These are phyloP conservation scores for Natator depressus DNA, from an alignment of 2,113 vertebrate species.

Conservation along the genomic window DNA sequence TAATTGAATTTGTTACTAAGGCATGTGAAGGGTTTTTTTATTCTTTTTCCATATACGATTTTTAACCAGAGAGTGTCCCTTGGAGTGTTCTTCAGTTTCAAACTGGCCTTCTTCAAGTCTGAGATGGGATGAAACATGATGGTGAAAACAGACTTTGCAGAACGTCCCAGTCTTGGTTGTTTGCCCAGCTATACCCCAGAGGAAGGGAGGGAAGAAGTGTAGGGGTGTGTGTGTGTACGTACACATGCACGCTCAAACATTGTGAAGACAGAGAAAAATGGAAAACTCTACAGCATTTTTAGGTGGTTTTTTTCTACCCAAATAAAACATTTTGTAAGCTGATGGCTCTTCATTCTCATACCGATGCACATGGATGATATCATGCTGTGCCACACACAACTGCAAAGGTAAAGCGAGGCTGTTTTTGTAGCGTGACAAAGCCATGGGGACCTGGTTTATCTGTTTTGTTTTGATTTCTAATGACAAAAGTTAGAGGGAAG, in stretches of 20 bases:
- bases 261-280: background rate
- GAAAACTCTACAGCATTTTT: background rate
- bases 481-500: background rate
- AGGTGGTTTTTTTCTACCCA: background rate
- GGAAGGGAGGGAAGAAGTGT: background rate
- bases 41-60: background rate
- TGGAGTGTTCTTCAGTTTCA: constrained; percentile 17
- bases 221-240: background rate
- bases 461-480: background rate
- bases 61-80: background rate
- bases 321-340: background rate
- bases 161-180: constrained; percentile 25
- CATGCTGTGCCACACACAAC: background rate
- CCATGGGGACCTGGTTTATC: background rate
- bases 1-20: background rate
- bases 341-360: background rate
- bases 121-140: background rate
- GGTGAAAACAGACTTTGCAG: constrained; percentile 42
- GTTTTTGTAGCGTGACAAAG: background rate
- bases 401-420: background rate
- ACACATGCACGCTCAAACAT: background rate
- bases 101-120: constrained; percentile 26
- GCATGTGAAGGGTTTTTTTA: background rate
- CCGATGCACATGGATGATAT: background rate
- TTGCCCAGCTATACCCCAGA: constrained; percentile 17